Base-by-base conservation (phyloP, 2,113 vertebrate species). In the Amblyornis subalaris region DNA sequence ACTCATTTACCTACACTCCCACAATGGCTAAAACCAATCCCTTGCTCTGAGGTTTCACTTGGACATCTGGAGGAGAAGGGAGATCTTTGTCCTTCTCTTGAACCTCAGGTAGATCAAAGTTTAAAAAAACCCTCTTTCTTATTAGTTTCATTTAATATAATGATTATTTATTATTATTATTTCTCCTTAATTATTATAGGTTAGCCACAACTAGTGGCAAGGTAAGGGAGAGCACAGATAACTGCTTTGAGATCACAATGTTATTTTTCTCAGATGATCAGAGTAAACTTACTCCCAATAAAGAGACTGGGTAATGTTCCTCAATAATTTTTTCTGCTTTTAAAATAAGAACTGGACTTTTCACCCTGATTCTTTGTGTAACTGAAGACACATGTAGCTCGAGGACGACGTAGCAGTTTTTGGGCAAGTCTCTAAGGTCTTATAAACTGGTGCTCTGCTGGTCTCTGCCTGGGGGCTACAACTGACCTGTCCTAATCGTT, bases 331-430 rank as follows among this genome's bases (percentile, higher is more conserved):
- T 61, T 69, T 38, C 50, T 66, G 58, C 10, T 35, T 73, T 15
- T 33, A 50, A 69, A 91, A 48, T 1, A 65, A 36, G 6, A 66
- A 23, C 10, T 26, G 20, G 17, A 8, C 13, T 83, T 16, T 8
- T 62, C 45, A 24, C 47, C 50, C 42, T 5, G 29, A 11, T 25
- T 65, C 48, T 15, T 73, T 33, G 44, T 71, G 35, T 23, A 62
- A 55, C 47, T 24, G 18, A 77, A 62, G 42, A 38, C 38, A 16
- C 6, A 36, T 5, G 17, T 3, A 21, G 12, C 38, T 64, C 12
- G 2, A 77, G 53, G 25, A 40, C 2, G 1, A 38, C 1, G 23
- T 0, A 78, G 40, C 18, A 50, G 28, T 80, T 72, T 5, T 8
- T 2, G 4, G 28, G 18, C 26, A 54, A 22, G 6, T 26, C 22